Conservation (phyloP, 1,140 invertebrate genomes). For the Cotesia chilonis region DNA sequence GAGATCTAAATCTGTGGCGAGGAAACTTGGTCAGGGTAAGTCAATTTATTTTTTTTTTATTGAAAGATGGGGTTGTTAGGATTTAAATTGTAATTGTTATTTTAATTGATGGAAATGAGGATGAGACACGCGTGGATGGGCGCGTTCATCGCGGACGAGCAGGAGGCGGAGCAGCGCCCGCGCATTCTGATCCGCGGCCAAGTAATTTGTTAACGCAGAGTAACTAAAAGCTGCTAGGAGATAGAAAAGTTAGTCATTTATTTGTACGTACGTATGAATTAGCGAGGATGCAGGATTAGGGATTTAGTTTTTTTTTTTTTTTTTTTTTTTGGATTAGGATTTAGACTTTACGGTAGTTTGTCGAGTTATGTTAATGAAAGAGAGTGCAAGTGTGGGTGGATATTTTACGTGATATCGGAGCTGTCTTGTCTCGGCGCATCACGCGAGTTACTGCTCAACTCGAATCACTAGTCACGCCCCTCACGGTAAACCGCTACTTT, state of each 20-base stretch:
- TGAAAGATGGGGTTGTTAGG: background rate
- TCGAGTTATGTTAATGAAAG: no score
- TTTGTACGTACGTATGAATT: background rate
- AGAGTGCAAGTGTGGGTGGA: background rate
- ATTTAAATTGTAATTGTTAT: slow-evolving; percentile 13
- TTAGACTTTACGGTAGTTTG: no score
- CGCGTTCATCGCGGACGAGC: slow-evolving; percentile 23
- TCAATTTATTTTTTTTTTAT: slow-evolving; percentile 33
- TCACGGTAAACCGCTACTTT: background rate
- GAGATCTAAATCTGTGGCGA: slow-evolving; percentile 66
- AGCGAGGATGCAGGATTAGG: no score
- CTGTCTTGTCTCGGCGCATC: slow-evolving; percentile 54
- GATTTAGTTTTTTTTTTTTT: no score
- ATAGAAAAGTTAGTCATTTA: slow-evolving; percentile 30
- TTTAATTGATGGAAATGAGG: slow-evolving; percentile 10
- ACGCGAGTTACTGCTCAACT: slow-evolving; percentile 47
- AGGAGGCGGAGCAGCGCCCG: slow-evolving; percentile 57
- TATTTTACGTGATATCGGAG: background rate
- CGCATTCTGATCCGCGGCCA: slow-evolving; percentile 42
- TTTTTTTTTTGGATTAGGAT: no score
- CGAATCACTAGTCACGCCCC: slow-evolving; percentile 38
- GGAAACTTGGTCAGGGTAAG: slow-evolving; percentile 65
- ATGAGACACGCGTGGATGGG: slow-evolving; percentile 20
- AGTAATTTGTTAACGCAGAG: background rate
- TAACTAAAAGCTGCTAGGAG: background rate